A percentile compares a stretch with the other conserved stretches of the same genome.
These are phyloP conservation scores for Nezara viridula DNA, from an alignment of 2,888 invertebrate genomes.

Conservation along the genomic window DNA sequence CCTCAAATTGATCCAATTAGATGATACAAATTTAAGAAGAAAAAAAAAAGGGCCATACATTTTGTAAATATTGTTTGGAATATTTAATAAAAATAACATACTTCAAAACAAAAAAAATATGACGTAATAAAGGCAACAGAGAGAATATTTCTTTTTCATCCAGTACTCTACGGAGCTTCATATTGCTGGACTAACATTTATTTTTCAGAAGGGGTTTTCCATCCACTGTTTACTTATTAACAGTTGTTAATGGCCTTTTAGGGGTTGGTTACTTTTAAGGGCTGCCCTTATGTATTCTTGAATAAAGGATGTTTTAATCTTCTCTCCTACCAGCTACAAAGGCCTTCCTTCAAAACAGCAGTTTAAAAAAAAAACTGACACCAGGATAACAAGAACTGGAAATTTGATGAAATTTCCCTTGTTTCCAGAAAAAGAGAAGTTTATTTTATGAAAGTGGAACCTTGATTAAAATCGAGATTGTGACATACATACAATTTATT, in stretches of 20 bases:
- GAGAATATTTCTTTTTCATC: background rate
- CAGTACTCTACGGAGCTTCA: background rate
- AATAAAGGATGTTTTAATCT: conserved; percentile 48
- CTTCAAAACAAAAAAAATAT: background rate
- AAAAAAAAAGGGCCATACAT: no score
- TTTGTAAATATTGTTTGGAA: background rate
- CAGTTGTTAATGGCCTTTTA: conserved; percentile 35
- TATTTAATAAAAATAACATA: background rate
- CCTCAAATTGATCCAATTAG: background rate
- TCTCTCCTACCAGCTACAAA: background rate
- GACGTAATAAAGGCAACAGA: background rate
- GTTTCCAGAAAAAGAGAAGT: background rate
- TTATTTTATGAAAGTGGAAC: background rate
- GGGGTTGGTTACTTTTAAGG: conserved; percentile 36
- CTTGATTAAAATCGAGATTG: background rate
- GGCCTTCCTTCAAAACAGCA: background rate
- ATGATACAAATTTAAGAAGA: background rate
- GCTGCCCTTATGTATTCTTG: background rate
- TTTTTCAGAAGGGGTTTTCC: conserved; percentile 35
- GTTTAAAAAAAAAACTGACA: background rate
- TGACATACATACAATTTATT: background rate
- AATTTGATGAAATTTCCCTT: background rate
- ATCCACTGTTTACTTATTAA: conserved; percentile 48
- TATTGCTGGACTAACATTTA: conserved; percentile 32
- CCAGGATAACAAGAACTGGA: background rate